These are phyloP conservation scores for Mycogona germanica DNA, from an alignment of 2,888 invertebrate genomes.

Conservation along the genomic window DNA sequence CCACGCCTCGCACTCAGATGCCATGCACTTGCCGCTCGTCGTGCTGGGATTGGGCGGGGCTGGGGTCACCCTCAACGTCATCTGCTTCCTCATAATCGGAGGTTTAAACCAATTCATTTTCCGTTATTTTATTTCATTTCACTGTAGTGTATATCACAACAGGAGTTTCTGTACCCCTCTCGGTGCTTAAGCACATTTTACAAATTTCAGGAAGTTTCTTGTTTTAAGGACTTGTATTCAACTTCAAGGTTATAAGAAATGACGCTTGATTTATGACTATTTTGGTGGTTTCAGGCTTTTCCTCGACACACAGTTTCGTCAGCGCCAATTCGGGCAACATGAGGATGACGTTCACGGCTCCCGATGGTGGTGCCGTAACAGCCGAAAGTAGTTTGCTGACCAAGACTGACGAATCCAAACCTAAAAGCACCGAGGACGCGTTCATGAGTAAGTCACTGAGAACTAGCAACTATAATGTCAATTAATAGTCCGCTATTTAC, in stretches of 20 bases:
- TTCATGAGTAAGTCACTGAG: too few relatives aligned
- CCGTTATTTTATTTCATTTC: slow-evolving; percentile 2
- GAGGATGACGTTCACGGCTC: slow-evolving; percentile 4
- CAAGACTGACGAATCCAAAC: slow-evolving; percentile 5
- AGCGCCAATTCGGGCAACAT: slow-evolving; percentile 3
- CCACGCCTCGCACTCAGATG: slow-evolving; percentile 40
- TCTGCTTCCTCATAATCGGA: slow-evolving; percentile 68
- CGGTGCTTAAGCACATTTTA: too few relatives aligned
- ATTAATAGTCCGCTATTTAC: background rate
- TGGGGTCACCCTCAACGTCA: slow-evolving; percentile 58
- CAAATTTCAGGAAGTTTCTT: background rate
- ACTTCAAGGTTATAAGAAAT: background rate
- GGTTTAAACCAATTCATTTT: too few relatives aligned
- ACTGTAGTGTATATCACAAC: too few relatives aligned
- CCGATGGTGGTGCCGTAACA: slow-evolving; percentile 4
- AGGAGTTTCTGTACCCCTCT: too few relatives aligned
- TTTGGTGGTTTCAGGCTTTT: background rate
- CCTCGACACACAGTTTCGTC: slow-evolving; percentile 2
- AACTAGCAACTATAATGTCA: background rate
- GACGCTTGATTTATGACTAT: background rate
- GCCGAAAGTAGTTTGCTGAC: slow-evolving; percentile 4
- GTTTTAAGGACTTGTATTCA: background rate
- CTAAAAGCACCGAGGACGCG: too few relatives aligned
- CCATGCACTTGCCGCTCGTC: slow-evolving; percentile 58
- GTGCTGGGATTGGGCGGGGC: slow-evolving; percentile 56